Evolutionary conservation across 2,888 invertebrate species (phyloP), one percentile per base, ranked within the genome.

Genomic region (Phytoseiulus persimilis): DNA sequence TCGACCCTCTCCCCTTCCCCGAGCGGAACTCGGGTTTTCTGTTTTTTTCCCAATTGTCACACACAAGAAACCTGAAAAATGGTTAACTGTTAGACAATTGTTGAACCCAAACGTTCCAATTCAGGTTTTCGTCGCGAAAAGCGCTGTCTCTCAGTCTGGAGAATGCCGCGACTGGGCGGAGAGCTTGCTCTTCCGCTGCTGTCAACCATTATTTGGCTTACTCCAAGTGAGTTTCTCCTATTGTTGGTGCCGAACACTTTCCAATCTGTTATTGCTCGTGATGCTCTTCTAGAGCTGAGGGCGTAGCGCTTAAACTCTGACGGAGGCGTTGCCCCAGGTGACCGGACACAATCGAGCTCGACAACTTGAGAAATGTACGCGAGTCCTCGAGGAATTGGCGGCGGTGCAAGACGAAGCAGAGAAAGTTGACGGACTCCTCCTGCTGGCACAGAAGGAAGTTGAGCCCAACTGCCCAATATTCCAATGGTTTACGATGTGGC

Each of bases 331-430:
- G 3, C 31, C 32, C 6, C 96, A 96, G 92, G 95, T 97, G 90
- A 96, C 96, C 92, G 98, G 99, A 0, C 97, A 98, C 93, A 99
- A 99, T 93, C 94, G 98, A 91, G 98, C 99, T 5, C 94, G 99
- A 65, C 98, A 98, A 93, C 94, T 98, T 90, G 98, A 99, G 93
- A 98, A 97, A 93, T 94, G 98, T 90, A 97, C 96, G 0, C 94
- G 96, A 92, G 93, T 98, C 90, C 94, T 99, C 84, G 97, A 97
- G 92, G 98, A 98, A 91, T 96, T 99, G 92, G 96, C 96, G 0
- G 94, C 95, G 39, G 93, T 99, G 87, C 98, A 99, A 93, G 97
- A 97, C 92, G 97, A 98, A 96, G 97, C 97, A 39, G 97, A 97
- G 92, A 95, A 96, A 91, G 96, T 98, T 32, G 98, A 98, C 93